These are phyloP conservation scores for Sisyra terminalis DNA, from an alignment of 2,888 invertebrate genomes.

Conservation along the genomic window DNA sequence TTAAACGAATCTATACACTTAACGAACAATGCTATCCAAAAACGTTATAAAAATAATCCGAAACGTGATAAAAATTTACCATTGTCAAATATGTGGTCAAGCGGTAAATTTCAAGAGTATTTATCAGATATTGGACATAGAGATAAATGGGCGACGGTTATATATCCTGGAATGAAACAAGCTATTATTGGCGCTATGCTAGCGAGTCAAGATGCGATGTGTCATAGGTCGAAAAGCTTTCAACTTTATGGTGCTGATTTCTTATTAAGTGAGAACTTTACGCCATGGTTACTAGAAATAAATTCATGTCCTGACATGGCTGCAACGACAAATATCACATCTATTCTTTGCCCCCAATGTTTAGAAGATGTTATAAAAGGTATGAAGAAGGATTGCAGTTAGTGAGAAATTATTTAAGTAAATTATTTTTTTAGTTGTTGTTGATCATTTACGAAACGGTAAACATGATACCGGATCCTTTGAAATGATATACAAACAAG, in stretches of 20 bases:
- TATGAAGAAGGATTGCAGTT: constrained; percentile 19
- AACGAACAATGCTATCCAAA: constrained; percentile 87
- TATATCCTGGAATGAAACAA: constrained; percentile 62
- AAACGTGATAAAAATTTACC: constrained; percentile 63
- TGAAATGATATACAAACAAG: constrained; percentile 62
- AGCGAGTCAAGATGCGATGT: constrained; percentile 75
- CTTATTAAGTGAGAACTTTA: constrained; percentile 74
- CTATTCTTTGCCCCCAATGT: constrained; percentile 69
- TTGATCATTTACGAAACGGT: constrained; percentile 53
- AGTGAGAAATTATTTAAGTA: too few relatives aligned
- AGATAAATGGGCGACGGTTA: constrained; percentile 65
- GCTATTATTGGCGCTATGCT: constrained; percentile 44
- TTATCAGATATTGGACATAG: constrained; percentile 53
- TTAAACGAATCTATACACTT: constrained; percentile 87
- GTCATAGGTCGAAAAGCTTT: constrained; percentile 67
- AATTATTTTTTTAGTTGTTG: constrained; percentile 42
- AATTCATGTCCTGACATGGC: constrained; percentile 89
- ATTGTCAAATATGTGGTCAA: constrained; percentile 91
- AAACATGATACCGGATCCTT: constrained; percentile 68
- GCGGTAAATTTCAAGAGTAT: constrained; percentile 53
- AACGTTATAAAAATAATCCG: constrained; percentile 58
- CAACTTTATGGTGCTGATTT: constrained; percentile 93
- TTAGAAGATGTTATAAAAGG: constrained; percentile 87
- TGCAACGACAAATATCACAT: constrained; percentile 79
- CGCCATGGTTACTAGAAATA: constrained; percentile 88